Evolutionary conservation across 1,140 invertebrate genomes (phyloP), one percentile per base, ranked within the genome.

Genomic region (Caerostris extrusa): DNA sequence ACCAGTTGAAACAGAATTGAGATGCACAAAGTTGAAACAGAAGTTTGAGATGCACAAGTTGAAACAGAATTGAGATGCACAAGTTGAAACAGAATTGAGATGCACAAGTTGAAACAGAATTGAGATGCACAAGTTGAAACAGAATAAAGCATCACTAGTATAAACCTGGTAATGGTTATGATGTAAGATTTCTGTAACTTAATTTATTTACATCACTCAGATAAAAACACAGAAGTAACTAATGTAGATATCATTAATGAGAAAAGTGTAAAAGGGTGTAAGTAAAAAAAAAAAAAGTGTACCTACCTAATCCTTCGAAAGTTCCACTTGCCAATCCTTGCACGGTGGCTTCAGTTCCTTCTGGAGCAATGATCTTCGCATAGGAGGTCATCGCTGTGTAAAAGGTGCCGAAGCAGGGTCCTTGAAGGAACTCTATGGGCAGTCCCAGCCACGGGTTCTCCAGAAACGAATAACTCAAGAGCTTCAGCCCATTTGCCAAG

Each of bases 311-410:
- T 5, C 95, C 95, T 94, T 95, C 95, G 89, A 94, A 95, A 5
- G 98, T 96, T 60, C 98, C 98, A 53, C 98, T 98, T 50, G 98
- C 97, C 19, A 98, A 96, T 91, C 98, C 98, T 94, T 96, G 96
- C 93, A 95, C 94, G 3, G 94, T 95, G 10, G 95, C 95, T 83
- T 94, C 94, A 0, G 97, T 98, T 14, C 98, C 98, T 3, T 97
- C 96, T n/a, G 98, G 98, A 5, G 98, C 97, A 3, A 98, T 97
- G 94, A 98, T 97, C 95, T 97, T 98, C 1, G 98, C 98, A 96
- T 98, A 99, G 0, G 98, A 98, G 12, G 98, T 97, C 97, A 98
- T 98, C 10, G 98, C 95, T 0, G 98, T 97, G 96, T 98, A 99
- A 95, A 98, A 98, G 93, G 99, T 96, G 12, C 98, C 98, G 95